phyloP scores from a whole-genome alignment of 2,797 vertebrate species.

The Poeciliopsis presidionis region DNA sequence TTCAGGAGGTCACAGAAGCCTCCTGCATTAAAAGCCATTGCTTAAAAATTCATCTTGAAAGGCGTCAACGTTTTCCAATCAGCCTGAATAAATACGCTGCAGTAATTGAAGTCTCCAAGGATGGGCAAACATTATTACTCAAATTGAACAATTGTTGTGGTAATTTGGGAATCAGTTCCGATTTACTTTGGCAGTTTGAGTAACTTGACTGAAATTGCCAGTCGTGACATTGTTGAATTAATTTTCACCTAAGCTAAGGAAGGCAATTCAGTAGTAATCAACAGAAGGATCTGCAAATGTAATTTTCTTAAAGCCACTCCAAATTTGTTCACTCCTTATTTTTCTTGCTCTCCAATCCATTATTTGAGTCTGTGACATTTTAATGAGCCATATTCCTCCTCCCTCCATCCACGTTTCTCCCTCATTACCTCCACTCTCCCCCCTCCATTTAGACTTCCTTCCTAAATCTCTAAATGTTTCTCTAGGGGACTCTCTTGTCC shows the following conservation, averaged over 20 bases:
- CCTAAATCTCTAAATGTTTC: conserved; percentile 59
- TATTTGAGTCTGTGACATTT: conserved; percentile 43
- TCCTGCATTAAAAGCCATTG: conserved; percentile 65
- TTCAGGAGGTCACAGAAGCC: conserved; percentile 64
- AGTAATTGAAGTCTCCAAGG: conserved; percentile 72
- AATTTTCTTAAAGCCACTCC: conserved; percentile 31
- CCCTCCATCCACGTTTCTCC: conserved; percentile 31
- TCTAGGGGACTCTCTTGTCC: conserved; percentile 57
- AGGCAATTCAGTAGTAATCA: conserved; percentile 47
- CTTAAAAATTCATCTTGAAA: conserved; percentile 72
- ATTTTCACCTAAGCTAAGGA: conserved; percentile 45
- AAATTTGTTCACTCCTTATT: conserved; percentile 15
- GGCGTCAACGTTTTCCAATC: conserved; percentile 68
- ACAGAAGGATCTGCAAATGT: conserved; percentile 40
- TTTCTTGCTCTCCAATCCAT: conserved; percentile 22
- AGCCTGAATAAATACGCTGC: conserved; percentile 75
- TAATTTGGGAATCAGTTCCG: conserved; percentile 70
- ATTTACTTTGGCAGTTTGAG: conserved; percentile 57
- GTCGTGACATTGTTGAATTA: conserved; percentile 52
- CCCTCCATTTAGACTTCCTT: conserved; percentile 56
- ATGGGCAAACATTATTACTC: conserved; percentile 73
- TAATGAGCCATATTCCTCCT: conserved; percentile 30
- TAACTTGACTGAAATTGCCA: conserved; percentile 60
- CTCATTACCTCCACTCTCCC: conserved; percentile 51
- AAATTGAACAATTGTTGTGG: conserved; percentile 76